These are phyloP conservation scores for Zaprionus inermis DNA, from an alignment of 1,140 invertebrate species.

Conservation along the genomic window DNA sequence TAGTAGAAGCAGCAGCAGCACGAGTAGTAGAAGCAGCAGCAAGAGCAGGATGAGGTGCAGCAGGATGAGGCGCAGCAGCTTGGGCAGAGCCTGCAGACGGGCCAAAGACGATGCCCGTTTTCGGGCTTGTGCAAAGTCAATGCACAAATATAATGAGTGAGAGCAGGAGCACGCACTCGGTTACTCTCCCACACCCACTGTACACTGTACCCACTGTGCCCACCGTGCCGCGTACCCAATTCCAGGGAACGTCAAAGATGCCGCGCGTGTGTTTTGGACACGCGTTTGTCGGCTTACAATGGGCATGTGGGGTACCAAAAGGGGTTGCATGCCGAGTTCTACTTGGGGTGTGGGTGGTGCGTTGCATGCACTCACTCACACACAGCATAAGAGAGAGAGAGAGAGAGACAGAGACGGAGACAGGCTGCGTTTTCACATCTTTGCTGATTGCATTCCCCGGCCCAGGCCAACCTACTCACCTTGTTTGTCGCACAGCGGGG, in stretches of 20 bases:
- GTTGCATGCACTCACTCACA: constrained; percentile 47
- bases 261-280: constrained; percentile 80
- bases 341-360: constrained; percentile 35
- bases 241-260: constrained; percentile 63
- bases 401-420: background rate
- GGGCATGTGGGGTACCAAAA: constrained; percentile 22
- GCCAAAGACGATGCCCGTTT: constrained; percentile 67
- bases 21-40: constrained; percentile 11
- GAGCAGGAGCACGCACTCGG: constrained; percentile 22
- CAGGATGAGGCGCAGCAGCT: constrained; percentile 13
- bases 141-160: constrained; percentile 80
- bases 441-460: constrained; percentile 71
- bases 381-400: constrained; percentile 1
- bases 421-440: constrained; percentile 53
- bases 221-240: constrained; percentile 23
- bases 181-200: background rate
- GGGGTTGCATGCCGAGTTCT: constrained; percentile 27
- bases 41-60: constrained; percentile 28
- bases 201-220: constrained; percentile 5
- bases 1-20: constrained; percentile 4
- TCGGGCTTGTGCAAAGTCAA: constrained; percentile 76
- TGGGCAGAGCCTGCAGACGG: constrained; percentile 2
- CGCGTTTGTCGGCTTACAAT: constrained; percentile 63
- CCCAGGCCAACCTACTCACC: constrained; percentile 58
- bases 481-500: constrained; percentile 76